A percentile compares a stretch with the other conserved stretches of the same genome.
Evolutionary conservation across 2,113 vertebrate genomes (phyloP).

Genomic region (Myocastor coypus): DNA sequence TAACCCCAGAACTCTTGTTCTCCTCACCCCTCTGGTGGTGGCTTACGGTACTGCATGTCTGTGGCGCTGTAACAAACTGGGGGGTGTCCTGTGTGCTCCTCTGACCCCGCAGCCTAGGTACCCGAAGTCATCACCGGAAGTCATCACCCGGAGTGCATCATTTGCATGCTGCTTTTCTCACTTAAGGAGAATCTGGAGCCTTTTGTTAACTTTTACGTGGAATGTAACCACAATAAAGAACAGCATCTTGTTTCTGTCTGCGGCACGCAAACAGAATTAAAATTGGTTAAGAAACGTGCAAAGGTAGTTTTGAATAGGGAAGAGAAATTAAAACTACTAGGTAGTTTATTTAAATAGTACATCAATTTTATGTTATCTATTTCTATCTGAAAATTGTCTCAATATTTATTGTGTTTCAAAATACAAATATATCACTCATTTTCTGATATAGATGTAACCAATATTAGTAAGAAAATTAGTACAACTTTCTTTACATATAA

Average conservation of each 20-base stretch:
- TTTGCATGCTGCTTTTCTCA: background rate
- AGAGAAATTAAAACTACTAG: background rate
- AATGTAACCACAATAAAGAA: background rate
- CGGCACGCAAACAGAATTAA: background rate
- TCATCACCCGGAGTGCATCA: background rate
- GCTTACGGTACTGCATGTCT: background rate
- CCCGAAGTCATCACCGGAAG: background rate
- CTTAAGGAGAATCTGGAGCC: background rate
- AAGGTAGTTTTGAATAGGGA: constrained; percentile 11
- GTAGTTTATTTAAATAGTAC: background rate
- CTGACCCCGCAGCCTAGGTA: no score
- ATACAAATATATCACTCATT: background rate
- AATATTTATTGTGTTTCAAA: background rate
- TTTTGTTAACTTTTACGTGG: background rate
- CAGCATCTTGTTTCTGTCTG: background rate
- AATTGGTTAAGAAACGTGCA: background rate
- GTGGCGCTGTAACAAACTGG: background rate
- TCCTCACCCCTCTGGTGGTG: background rate
- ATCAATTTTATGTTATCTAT: background rate
- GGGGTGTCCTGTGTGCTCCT: background rate
- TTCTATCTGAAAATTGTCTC: background rate
- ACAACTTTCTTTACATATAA: background rate
- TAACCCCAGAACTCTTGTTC: no score
- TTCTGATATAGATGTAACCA: background rate
- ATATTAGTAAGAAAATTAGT: background rate